Conservation (phyloP, 2,113 vertebrate genomes). For the Cynopterus brachyotis region DNA sequence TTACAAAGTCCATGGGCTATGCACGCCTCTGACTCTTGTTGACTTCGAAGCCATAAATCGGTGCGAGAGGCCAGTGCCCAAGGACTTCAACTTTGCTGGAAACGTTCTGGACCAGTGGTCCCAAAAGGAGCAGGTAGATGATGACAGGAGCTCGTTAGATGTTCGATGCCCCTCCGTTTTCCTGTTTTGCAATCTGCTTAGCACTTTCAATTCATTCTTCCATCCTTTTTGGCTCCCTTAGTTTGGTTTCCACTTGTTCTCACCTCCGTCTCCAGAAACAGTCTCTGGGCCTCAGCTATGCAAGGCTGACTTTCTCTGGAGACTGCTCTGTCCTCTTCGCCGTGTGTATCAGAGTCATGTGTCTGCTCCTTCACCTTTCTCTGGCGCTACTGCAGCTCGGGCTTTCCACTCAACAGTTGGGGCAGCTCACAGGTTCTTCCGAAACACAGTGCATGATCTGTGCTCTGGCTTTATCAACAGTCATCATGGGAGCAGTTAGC, state of each 20-base stretch:
- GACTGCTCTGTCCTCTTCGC: rapidly evolving
- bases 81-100: slow-evolving; percentile 87
- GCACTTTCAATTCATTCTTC: background rate
- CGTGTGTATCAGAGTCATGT: background rate
- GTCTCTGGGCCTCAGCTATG: background rate
- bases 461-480: background rate
- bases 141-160: too few species aligned
- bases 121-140: slow-evolving; percentile 83
- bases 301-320: background rate
- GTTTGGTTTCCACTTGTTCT: background rate
- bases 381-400: background rate
- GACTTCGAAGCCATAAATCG: slow-evolving; percentile 81
- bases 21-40: slow-evolving; percentile 77
- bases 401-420: background rate
- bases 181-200: background rate
- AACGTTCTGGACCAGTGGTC: slow-evolving; percentile 88
- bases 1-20: slow-evolving; percentile 43
- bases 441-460: background rate
- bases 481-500: background rate
- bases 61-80: slow-evolving; percentile 76
- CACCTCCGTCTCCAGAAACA: background rate
- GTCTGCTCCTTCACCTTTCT: background rate
- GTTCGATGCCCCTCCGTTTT: background rate
- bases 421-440: background rate
- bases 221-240: background rate